Conservation (phyloP, 64 coral and sea anemone genomes). For the Actinia equina region DNA sequence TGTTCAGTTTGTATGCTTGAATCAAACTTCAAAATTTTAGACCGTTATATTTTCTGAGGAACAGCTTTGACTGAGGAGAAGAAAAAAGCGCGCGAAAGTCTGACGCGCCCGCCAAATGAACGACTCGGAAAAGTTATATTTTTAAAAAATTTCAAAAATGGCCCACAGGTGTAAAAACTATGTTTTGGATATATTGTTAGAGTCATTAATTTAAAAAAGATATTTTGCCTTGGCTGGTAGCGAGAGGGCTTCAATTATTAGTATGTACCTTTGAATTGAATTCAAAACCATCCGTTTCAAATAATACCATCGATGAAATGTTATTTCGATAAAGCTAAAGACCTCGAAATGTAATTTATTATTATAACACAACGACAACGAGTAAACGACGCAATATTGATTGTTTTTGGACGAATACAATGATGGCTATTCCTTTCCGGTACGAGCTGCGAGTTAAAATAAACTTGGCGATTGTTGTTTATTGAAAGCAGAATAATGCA, state of each 20-base stretch:
- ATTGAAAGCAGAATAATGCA: not conserved
- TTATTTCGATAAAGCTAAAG: not conserved
- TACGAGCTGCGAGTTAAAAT: not conserved
- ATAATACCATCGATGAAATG: not conserved
- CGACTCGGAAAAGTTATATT: not conserved
- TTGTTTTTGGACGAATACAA: not conserved
- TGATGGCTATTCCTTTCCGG: not conserved
- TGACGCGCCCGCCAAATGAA: not conserved
- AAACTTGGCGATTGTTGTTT: not conserved
- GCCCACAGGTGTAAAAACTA: not conserved
- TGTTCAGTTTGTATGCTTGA: not conserved
- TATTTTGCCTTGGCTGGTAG: not conserved
- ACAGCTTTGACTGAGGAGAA: not conserved
- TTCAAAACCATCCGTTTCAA: not conserved
- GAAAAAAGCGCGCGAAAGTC: not conserved
- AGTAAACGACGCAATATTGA: conserved; percentile 9
- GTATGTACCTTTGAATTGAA: not conserved
- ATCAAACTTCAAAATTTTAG: not conserved
- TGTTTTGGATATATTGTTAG: not conserved
- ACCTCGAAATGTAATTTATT: conserved; percentile 13
- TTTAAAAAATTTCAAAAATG: not conserved
- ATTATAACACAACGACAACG: not conserved
- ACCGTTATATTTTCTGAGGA: not conserved
- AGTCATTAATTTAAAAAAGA: conserved; percentile 6
- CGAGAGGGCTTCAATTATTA: not conserved